Conservation (phyloP, 2,888 invertebrate genomes). For the Rhodophaea formosa region DNA sequence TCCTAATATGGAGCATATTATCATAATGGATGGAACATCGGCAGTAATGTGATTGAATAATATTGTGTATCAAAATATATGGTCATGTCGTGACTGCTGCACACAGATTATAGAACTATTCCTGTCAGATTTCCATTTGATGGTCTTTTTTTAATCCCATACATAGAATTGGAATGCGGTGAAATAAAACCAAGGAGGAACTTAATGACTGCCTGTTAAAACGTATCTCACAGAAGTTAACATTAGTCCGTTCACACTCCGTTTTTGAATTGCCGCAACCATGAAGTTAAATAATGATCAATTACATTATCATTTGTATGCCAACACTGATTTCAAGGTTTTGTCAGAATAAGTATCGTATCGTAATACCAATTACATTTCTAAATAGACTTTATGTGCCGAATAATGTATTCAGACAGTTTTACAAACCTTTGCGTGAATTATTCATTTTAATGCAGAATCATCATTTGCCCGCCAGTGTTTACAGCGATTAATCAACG, state of each 20-base stretch:
- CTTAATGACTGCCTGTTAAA: not conserved
- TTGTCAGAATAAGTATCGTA: not conserved
- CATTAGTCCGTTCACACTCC: not conserved
- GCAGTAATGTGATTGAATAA: conserved; percentile 40
- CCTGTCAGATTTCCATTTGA: no score
- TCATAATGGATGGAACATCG: conserved; percentile 39
- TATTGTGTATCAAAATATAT: conserved; percentile 23
- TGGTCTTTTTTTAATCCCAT: conserved; percentile 1
- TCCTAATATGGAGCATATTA: conserved; percentile 43
- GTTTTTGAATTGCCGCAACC: not conserved
- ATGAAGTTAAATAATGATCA: not conserved
- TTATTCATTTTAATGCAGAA: conserved; percentile 42
- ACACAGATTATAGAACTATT: conserved; percentile 9
- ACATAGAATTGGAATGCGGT: not conserved
- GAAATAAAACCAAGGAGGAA: not conserved
- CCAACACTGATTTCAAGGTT: not conserved
- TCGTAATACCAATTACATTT: conserved; percentile 2
- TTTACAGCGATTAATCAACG: conserved; percentile 62
- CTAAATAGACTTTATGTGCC: not conserved
- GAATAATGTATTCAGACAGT: conserved; percentile 1
- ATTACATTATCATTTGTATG: not conserved
- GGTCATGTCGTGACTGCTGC: conserved; percentile 17
- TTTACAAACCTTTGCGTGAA: conserved; percentile 30
- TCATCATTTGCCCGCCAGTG: conserved; percentile 29
- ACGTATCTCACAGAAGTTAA: not conserved